Conservation (phyloP, 2,113 vertebrate genomes). For the Clarias batrachus region DNA sequence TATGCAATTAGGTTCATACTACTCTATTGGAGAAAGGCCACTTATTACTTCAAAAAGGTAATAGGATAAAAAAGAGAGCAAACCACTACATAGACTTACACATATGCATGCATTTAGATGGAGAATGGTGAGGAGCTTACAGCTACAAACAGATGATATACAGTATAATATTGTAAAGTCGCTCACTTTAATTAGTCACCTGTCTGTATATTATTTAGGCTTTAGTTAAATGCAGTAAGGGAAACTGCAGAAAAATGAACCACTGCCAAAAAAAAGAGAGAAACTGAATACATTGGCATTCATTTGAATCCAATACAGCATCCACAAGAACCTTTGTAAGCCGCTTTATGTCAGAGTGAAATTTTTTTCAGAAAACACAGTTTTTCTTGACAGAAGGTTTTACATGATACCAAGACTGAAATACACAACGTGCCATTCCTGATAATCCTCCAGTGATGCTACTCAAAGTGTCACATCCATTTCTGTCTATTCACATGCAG, state of each 20-base stretch:
- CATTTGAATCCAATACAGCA: neutral
- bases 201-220: neutral
- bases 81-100: neutral
- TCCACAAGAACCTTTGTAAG: neutral
- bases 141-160: too few species aligned
- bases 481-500: conserved; percentile 2
- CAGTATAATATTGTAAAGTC: too few species aligned
- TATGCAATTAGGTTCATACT: neutral
- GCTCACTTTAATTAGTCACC: neutral
- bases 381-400: neutral
- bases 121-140: neutral
- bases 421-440: neutral
- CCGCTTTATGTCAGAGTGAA: conserved; percentile 11
- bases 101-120: neutral
- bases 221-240: neutral
- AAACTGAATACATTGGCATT: neutral
- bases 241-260: neutral
- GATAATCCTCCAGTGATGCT: neutral
- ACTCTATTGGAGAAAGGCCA: neutral
- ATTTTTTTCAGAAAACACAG: neutral
- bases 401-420: neutral
- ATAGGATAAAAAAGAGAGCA: neutral
- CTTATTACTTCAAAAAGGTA: neutral
- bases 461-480: neutral
- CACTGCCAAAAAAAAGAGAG: neutral